phyloP scores from a whole-genome alignment of 2,797 vertebrate genomes.

The Chaetodon trifasciatus region DNA sequence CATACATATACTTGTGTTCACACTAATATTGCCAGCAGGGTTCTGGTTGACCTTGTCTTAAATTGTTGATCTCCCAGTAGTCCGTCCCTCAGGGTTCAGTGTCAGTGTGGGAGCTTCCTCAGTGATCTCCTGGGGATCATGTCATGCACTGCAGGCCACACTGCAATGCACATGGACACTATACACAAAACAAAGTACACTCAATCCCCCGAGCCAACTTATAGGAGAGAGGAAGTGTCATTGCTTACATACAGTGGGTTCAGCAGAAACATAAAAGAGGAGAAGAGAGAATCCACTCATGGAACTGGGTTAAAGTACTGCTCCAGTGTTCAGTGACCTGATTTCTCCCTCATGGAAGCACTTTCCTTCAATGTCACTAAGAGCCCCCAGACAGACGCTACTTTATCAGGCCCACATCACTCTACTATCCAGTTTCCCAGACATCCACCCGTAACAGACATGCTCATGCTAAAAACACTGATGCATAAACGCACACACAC shows the following conservation, averaged over 20 bases:
- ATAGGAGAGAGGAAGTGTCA: not conserved
- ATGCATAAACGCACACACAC: not conserved
- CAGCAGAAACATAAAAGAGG: slow-evolving; percentile 19
- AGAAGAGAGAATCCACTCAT: slow-evolving; percentile 30
- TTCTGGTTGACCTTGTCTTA: slow-evolving; percentile 38
- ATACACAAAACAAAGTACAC: slow-evolving; percentile 28
- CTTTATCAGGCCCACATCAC: slow-evolving; percentile 42
- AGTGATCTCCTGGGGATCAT: slow-evolving; percentile 21
- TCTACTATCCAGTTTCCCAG: slow-evolving; percentile 24
- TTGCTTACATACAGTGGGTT: slow-evolving; percentile 23
- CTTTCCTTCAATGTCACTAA: slow-evolving; percentile 55
- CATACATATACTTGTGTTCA: slow-evolving; percentile 23
- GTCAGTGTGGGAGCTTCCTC: slow-evolving; percentile 22
- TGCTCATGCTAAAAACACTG: slow-evolving; percentile 6
- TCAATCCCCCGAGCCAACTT: slow-evolving; percentile 6
- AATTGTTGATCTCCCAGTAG: slow-evolving; percentile 19
- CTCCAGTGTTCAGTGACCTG: slow-evolving; percentile 73
- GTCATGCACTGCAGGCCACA: slow-evolving; percentile 25
- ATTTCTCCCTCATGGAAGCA: slow-evolving; percentile 58
- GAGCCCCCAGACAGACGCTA: slow-evolving; percentile 51
- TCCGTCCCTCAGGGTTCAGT: slow-evolving; percentile 12
- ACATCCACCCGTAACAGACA: slow-evolving; percentile 14
- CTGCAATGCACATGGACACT: slow-evolving; percentile 11
- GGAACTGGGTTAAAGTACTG: slow-evolving; percentile 60
- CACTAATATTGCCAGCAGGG: not conserved